Percentiles rank a stretch among this genome's conserved stretches.
Evolutionary conservation across 2,797 vertebrate species (phyloP).

Genomic region (Zalophus californianus): DNA sequence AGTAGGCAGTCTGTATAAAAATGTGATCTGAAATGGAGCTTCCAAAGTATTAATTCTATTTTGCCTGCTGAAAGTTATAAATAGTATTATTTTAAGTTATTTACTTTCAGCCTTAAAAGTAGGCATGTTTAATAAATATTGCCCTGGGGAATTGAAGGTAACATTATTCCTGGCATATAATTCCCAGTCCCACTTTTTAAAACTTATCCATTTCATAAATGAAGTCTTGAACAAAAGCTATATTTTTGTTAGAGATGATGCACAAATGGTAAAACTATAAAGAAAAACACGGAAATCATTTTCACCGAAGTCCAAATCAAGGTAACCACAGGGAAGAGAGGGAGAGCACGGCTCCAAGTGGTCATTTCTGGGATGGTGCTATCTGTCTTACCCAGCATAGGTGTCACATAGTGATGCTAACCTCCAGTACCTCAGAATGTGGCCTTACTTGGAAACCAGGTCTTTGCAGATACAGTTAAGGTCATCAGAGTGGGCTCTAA

Average conservation of each 20-base stretch:
- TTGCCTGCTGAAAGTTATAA: not conserved
- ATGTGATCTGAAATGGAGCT: not conserved
- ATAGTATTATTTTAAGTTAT: constrained; percentile 17
- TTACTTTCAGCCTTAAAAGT: constrained; percentile 25
- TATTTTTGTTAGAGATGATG: not conserved
- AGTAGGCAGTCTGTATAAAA: not conserved
- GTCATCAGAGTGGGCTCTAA: not conserved
- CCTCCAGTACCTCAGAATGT: not conserved
- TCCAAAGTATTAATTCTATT: not conserved
- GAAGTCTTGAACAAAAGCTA: constrained; percentile 28
- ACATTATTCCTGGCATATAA: not conserved
- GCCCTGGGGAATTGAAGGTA: not conserved
- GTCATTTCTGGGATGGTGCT: not conserved
- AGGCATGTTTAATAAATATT: constrained; percentile 37
- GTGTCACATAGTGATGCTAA: not conserved
- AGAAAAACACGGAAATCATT: constrained; percentile 24
- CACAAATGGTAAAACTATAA: not conserved
- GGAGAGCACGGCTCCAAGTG: too few relatives aligned
- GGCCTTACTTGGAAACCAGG: not conserved
- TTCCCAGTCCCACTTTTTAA: constrained; percentile 19
- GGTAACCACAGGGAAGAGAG: not conserved
- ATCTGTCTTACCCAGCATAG: not conserved
- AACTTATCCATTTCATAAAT: constrained; percentile 40
- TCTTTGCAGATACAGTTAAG: not conserved
- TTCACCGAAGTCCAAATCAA: not conserved